These are phyloP conservation scores for Theristus sp. DNA, from an alignment of 2,888 invertebrate species.

Conservation along the genomic window DNA sequence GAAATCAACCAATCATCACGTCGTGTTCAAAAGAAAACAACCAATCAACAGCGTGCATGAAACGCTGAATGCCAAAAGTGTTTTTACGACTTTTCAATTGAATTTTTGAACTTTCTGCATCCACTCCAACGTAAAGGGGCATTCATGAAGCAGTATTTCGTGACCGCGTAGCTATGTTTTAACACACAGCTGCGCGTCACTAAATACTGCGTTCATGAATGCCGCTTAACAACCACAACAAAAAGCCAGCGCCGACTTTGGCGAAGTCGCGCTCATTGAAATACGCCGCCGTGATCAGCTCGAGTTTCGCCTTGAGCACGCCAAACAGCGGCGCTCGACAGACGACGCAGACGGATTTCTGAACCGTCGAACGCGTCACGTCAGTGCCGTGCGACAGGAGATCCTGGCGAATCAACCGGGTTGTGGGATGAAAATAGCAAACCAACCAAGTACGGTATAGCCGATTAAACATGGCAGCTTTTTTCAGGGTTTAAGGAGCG, in stretches of 20 bases:
- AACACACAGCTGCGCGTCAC: too few species aligned
- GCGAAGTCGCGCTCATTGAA: slow-evolving; percentile 54
- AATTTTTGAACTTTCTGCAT: too few species aligned
- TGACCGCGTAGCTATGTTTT: too few species aligned
- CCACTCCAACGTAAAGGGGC: too few species aligned
- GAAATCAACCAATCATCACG: neutral
- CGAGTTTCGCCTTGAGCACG: slow-evolving; percentile 70
- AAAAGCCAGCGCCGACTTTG: too few species aligned
- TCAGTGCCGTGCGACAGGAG: slow-evolving; percentile 75
- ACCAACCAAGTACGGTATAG: neutral
- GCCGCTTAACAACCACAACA: too few species aligned
- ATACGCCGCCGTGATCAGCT: slow-evolving; percentile 85
- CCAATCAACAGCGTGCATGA: too few species aligned
- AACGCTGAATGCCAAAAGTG: too few species aligned
- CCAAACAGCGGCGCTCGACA: slow-evolving; percentile 64
- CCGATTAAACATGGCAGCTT: neutral
- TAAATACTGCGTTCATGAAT: too few species aligned
- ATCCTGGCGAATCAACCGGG: slow-evolving; percentile 45
- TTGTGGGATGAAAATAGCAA: neutral
- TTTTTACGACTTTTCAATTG: too few species aligned
- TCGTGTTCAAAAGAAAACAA: neutral
- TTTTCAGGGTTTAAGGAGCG: too few species aligned
- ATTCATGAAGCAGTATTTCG: too few species aligned
- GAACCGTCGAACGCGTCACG: slow-evolving; percentile 87
- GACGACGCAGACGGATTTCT: slow-evolving; percentile 89